phyloP scores from a whole-genome alignment of 1,140 invertebrate genomes.

The Pomacea maculata region DNA sequence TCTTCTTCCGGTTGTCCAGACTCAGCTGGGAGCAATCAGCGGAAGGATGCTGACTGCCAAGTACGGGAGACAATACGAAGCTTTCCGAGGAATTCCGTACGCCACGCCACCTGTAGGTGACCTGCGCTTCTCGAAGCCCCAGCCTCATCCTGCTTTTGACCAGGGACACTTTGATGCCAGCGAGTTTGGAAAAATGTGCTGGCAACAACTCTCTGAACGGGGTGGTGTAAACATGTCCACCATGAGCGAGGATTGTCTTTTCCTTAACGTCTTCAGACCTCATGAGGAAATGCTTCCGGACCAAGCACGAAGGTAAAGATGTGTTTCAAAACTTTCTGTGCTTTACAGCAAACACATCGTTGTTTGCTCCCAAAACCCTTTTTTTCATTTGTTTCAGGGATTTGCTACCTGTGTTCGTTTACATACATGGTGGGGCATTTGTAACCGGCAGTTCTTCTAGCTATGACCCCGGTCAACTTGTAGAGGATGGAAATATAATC shows the following conservation, averaged over 20 bases:
- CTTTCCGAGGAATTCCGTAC: conserved; percentile 74
- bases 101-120: conserved; percentile 73
- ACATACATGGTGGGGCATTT: background rate
- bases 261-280: conserved; percentile 80
- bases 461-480: background rate
- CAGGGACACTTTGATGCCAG: background rate
- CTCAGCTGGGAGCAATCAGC: background rate
- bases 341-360: too few relatives aligned
- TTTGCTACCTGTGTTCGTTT: background rate
- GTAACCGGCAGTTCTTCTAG: background rate
- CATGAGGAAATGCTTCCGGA: too few relatives aligned
- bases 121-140: conserved; percentile 69
- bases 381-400: too few relatives aligned
- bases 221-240: background rate
- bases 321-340: too few relatives aligned
- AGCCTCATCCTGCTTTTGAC: background rate
- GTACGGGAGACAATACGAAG: conserved; percentile 32
- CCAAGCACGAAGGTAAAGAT: too few relatives aligned
- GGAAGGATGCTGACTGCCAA: background rate
- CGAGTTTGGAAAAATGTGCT: background rate
- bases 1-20: too few relatives aligned
- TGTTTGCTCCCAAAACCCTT: too few relatives aligned
- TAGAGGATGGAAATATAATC: background rate
- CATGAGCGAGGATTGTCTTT: conserved; percentile 87
- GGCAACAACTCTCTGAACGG: background rate